phyloP scores from a whole-genome alignment of 2,797 vertebrate species.

The Lophura swinhoii region DNA sequence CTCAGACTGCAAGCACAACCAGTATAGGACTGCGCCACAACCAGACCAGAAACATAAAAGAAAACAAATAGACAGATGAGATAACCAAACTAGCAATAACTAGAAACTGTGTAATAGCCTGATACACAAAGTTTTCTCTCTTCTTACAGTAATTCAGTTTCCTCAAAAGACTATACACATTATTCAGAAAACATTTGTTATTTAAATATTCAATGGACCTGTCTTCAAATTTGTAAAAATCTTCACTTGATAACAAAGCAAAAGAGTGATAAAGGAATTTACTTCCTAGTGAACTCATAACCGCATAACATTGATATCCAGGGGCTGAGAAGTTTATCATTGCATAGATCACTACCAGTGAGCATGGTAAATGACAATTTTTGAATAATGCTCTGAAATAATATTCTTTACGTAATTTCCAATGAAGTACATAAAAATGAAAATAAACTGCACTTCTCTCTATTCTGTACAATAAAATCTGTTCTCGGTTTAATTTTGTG shows the following conservation, averaged over 20 bases:
- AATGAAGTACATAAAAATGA: neutral
- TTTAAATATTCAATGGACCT: neutral
- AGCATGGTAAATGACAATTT: neutral
- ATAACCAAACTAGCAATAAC: neutral
- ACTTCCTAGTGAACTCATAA: neutral
- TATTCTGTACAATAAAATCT: neutral
- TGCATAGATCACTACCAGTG: neutral
- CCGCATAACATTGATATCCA: neutral
- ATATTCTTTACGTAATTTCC: neutral
- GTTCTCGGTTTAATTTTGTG: constrained; percentile 14
- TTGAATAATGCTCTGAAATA: neutral
- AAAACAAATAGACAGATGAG: neutral
- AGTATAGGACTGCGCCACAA: neutral
- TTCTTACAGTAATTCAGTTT: neutral
- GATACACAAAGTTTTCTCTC: neutral
- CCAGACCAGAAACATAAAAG: neutral
- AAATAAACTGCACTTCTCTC: neutral
- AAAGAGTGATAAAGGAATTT: neutral
- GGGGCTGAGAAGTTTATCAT: neutral
- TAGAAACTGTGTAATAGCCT: neutral
- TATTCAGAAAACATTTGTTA: neutral
- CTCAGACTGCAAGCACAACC: neutral
- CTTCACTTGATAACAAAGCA: neutral
- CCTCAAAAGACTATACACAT: neutral
- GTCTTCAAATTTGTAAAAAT: neutral